Evolutionary conservation across 1,140 invertebrate species (phyloP), one percentile per base, ranked within the genome.

Genomic region (Rhizoglyphus robini): DNA sequence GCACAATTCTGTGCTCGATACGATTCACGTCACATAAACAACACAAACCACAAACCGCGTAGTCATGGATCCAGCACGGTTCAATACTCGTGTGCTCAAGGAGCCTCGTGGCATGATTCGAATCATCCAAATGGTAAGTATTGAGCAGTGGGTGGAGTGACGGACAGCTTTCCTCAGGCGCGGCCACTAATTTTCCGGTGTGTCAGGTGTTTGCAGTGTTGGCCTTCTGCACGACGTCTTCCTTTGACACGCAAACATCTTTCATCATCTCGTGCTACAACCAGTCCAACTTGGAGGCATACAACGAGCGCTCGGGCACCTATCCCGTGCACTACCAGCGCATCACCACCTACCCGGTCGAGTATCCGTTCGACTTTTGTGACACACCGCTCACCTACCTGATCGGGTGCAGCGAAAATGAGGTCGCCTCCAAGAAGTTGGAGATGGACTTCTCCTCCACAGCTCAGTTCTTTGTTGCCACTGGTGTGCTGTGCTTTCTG

Each of bases 391-490:
- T 69, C 2, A 49, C 23, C 23, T 29, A 29, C n/a, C 27, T 27
- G n/a, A 32, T 57, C 13, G 62, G 54, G 32, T 60, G 48, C 20
- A 49, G 15, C 30, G 36, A 65, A 23, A 58, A 62, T 25, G 11
- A 25, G 18, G 60, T 48, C 27, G 54, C 61, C 41, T 60, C 54
- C 1, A 60, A 70, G 18, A 64, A 63, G 2, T 71, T 73, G 58
- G 67, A 70, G 41, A 80, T 78, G 64, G 76, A 83, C 71, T 80
- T 79, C 68, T 80, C 79, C 49, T 79, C 81, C 20, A 79, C 83
- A 73, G 78, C 83, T 0, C 77, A 82, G 72, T 86, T 85, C 75
- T 86, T 82, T 74, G 84, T 86, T 18, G 81, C 83, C 36, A 81
- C 83, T 66, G 84, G 84, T 30, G 83, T 86, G 18, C 74, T 86